These are phyloP conservation scores for Oreonectes daqikongensis DNA, from an alignment of 2,797 vertebrate species.

Conservation along the genomic window DNA sequence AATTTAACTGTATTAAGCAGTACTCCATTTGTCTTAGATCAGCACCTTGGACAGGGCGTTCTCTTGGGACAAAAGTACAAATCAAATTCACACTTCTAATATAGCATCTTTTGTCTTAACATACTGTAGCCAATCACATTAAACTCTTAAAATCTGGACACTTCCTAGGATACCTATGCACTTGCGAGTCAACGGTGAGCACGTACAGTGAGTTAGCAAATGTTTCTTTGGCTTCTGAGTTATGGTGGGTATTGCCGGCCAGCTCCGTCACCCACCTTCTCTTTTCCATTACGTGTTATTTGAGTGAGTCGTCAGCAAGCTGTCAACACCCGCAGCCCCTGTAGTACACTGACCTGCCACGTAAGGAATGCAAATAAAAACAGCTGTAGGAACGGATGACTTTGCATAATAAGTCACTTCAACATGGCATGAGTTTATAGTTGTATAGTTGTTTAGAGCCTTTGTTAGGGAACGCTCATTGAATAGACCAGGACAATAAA, in stretches of 20 bases:
- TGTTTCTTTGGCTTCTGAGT: constrained; percentile 13
- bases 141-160: background rate
- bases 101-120: constrained; percentile 3
- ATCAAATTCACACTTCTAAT: background rate
- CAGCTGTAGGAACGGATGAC: constrained; percentile 42
- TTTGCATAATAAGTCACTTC: constrained; percentile 50
- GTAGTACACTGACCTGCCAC: constrained; percentile 19
- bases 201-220: constrained; percentile 10
- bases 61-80: constrained; percentile 43
- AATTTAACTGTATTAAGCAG: constrained; percentile 15
- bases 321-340: constrained; percentile 50
- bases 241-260: constrained; percentile 3
- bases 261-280: background rate
- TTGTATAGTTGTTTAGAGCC: constrained; percentile 4
- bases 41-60: constrained; percentile 69
- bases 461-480: constrained; percentile 7
- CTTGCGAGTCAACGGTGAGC: background rate
- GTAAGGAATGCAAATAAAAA: constrained; percentile 41
- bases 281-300: constrained; percentile 30
- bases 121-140: background rate
- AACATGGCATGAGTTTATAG: constrained; percentile 27
- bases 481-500: background rate
- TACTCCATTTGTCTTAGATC: constrained; percentile 47
- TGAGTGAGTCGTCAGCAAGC: constrained; percentile 59
- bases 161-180: background rate